Base-by-base conservation (phyloP, 2,113 vertebrate species). In the Gobiocypris rarus region DNA sequence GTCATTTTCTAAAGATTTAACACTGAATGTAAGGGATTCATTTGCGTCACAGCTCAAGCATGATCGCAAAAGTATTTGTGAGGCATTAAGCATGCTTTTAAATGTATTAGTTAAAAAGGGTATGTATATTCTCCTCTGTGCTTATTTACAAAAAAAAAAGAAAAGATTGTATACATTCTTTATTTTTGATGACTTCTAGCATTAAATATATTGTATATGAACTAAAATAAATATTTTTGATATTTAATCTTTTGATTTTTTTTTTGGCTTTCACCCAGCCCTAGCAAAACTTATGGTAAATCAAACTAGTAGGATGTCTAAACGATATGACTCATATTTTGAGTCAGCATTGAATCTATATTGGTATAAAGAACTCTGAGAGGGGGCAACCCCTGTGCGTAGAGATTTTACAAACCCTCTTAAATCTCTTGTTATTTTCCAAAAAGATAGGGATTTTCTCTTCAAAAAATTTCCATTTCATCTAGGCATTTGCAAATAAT, bases 241-340 rank as follows among this genome's bases (percentile, higher is more conserved):
- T 65, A 34, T 9, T 9, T 9, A 9, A 58, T 9, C 7, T 22
- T n/a, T 17, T n/a, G 56, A n/a, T n/a, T n/a, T n/a, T n/a, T n/a
- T n/a, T n/a, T n/a, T n/a, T n/a, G n/a, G n/a, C n/a, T n/a, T n/a
- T n/a, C n/a, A 13, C 9, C 9, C 17, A n/a, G 19, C 19, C 75
- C 17, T 28, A 22, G 31, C 43, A n/a, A 28, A 61, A 78, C 19
- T 15, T 45, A 83, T 79, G 31, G 43, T 41, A 77, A 59, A 77
- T 77, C 67, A 74, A 24, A 10, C 48, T 9, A 56, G 75, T 63
- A 67, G 56, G 26, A 71, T 22, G 59, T 52, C 34, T 75, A 69
- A 69, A 77, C 19, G 45, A 56, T 54, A 45, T 24, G 83, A 69
- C 61, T 84, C 65, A 75, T 75, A 45, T 26, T 24, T 52, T 67